phyloP scores from a whole-genome alignment of 2,797 vertebrate genomes.

The Gallirallus australis region DNA sequence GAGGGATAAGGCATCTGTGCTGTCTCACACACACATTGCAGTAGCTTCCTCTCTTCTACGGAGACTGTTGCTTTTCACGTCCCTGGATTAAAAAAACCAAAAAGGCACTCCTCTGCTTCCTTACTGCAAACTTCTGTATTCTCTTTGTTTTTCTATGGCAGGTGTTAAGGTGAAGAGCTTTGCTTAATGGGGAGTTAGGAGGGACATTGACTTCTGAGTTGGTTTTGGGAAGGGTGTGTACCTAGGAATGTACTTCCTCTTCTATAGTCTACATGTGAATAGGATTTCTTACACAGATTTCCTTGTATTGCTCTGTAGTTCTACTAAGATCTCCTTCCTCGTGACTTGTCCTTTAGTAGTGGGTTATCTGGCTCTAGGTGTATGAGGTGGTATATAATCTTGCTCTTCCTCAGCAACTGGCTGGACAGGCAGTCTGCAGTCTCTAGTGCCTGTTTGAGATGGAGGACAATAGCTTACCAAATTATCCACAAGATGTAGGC shows the following conservation, averaged over 20 bases:
- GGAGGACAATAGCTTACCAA: not conserved
- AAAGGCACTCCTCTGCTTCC: not conserved
- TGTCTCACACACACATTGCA: not conserved
- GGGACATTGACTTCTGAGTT: not conserved
- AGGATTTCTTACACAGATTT: not conserved
- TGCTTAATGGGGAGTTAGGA: not conserved
- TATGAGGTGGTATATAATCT: not conserved
- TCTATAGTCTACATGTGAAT: not conserved
- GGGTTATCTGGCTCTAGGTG: not conserved
- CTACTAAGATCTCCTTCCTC: not conserved
- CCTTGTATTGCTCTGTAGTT: not conserved
- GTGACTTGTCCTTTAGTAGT: not conserved
- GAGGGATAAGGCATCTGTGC: not conserved
- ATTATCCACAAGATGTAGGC: rapidly evolving
- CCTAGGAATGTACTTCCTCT: not conserved
- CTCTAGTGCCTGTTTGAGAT: not conserved
- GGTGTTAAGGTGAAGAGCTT: not conserved
- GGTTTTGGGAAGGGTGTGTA: not conserved
- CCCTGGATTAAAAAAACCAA: not conserved
- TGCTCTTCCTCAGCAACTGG: not conserved
- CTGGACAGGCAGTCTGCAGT: not conserved
- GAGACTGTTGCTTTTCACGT: not conserved
- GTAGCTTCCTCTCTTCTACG: not conserved
- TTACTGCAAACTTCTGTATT: not conserved
- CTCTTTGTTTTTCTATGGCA: not conserved